Conservation (phyloP, 92 coral and sea anemone genomes). For the Epizoanthus stellaris region DNA sequence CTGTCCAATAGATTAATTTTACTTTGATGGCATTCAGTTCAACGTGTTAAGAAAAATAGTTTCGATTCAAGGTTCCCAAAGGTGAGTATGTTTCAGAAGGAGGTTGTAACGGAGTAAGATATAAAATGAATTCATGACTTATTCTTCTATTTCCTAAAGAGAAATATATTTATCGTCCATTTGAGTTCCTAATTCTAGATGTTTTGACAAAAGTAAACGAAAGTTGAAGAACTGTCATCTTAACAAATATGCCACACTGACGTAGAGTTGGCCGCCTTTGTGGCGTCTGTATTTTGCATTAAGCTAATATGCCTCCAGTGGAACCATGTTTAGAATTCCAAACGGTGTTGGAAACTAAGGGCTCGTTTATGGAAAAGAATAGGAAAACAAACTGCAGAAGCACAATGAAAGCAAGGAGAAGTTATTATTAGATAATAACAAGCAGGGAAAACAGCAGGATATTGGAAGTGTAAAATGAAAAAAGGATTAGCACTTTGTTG, state of each 20-base stretch:
- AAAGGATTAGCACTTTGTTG: constrained; percentile 28
- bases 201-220: constrained; percentile 36
- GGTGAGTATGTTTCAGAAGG: too few species aligned
- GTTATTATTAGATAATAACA: constrained; percentile 28
- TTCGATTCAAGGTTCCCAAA: too few species aligned
- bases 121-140: too few species aligned
- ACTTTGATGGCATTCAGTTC: too few species aligned
- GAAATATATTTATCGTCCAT: not conserved
- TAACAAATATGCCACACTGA: not conserved
- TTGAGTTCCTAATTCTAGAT: constrained; percentile 28
- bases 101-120: too few species aligned
- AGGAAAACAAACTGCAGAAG: constrained; percentile 22
- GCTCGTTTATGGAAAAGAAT: constrained; percentile 30
- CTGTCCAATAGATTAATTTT: too few species aligned
- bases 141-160: too few species aligned
- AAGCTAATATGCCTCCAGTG: constrained; percentile 18
- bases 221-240: constrained; percentile 21
- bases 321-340: constrained; percentile 22
- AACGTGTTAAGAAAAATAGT: too few species aligned
- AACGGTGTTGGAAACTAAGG: not conserved
- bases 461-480: not conserved
- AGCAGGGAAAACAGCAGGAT: constrained; percentile 22
- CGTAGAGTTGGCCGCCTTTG: constrained; percentile 28
- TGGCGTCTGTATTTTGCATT: constrained; percentile 28
- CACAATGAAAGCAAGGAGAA: constrained; percentile 18